A percentile compares a stretch with the other conserved stretches of the same genome.
phyloP scores from a whole-genome alignment of 2,113 vertebrate genomes.

The Glaucomys volans region DNA sequence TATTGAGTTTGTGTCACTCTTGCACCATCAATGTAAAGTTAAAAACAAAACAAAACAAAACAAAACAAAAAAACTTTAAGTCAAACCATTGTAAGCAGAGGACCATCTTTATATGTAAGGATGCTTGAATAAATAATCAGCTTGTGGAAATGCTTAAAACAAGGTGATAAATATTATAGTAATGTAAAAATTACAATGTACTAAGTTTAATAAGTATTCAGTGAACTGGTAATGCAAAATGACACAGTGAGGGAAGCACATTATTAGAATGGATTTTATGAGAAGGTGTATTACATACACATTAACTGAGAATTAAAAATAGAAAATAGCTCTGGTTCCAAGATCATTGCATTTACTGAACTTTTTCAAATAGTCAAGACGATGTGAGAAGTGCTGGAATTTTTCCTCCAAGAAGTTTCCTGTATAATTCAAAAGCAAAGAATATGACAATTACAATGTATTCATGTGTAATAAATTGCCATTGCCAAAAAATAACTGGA shows the following conservation, averaged over 20 bases:
- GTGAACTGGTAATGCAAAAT: neutral
- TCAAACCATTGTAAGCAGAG: neutral
- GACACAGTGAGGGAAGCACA: neutral
- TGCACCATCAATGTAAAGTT: neutral
- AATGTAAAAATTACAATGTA: neutral
- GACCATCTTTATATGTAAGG: neutral
- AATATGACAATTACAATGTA: neutral
- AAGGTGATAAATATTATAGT: neutral
- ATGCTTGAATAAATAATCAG: neutral
- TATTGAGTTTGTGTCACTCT: neutral
- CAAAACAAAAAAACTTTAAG: no score
- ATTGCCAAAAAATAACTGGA: neutral
- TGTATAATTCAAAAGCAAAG: neutral
- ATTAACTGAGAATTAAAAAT: neutral
- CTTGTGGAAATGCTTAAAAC: neutral
- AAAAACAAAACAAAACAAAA: no score
- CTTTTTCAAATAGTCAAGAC: neutral
- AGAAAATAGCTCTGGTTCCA: neutral
- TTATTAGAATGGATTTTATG: neutral
- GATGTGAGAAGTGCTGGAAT: neutral
- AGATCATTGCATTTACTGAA: neutral
- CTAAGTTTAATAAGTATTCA: neutral
- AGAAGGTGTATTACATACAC: neutral
- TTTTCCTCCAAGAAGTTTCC: constrained; percentile 15
- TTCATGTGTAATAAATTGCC: constrained; percentile 7